phyloP scores from a whole-genome alignment of 92 coral and sea anemone species.

The Phenganax stokvisi region DNA sequence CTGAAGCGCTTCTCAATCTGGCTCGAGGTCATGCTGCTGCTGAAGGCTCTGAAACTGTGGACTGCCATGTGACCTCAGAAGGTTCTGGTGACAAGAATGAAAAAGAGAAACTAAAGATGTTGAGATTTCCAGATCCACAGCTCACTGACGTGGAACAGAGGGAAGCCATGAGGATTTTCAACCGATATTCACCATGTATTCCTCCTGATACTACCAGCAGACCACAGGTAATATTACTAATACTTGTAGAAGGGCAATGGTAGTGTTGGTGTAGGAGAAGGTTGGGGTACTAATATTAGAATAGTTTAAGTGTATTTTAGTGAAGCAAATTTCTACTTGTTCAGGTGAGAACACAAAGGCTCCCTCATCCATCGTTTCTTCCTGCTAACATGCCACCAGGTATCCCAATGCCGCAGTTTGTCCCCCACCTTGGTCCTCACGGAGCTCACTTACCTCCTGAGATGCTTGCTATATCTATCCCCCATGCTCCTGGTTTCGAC shows the following conservation, averaged over 20 bases:
- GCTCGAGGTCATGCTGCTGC: slow-evolving; percentile 61
- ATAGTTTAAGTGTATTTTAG: background rate
- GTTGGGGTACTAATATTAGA: too few species aligned
- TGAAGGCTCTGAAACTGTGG: background rate
- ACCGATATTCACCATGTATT: slow-evolving; percentile 33
- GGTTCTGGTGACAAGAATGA: slow-evolving; percentile 48
- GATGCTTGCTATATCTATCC: slow-evolving; percentile 7
- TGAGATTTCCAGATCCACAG: slow-evolving; percentile 77
- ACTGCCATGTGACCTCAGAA: slow-evolving; percentile 15
- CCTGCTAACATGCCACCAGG: slow-evolving; percentile 2
- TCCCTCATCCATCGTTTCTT: slow-evolving; percentile 19
- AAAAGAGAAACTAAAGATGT: slow-evolving; percentile 48
- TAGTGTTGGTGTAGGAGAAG: too few species aligned
- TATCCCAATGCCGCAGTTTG: slow-evolving; percentile 23
- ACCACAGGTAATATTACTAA: background rate
- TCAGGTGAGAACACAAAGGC: slow-evolving; percentile 25
- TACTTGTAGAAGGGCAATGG: too few species aligned
- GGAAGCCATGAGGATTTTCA: slow-evolving; percentile 83
- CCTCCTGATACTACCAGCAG: slow-evolving; percentile 33
- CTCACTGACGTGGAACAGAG: slow-evolving; percentile 64
- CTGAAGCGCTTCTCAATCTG: slow-evolving; percentile 9
- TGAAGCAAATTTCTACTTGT: background rate
- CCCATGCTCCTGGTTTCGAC: slow-evolving; percentile 21
- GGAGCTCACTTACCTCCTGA: slow-evolving; percentile 14
- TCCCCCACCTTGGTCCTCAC: slow-evolving; percentile 31